These are phyloP conservation scores for Falco punctatus DNA, from an alignment of 2,113 vertebrate genomes.

Conservation along the genomic window DNA sequence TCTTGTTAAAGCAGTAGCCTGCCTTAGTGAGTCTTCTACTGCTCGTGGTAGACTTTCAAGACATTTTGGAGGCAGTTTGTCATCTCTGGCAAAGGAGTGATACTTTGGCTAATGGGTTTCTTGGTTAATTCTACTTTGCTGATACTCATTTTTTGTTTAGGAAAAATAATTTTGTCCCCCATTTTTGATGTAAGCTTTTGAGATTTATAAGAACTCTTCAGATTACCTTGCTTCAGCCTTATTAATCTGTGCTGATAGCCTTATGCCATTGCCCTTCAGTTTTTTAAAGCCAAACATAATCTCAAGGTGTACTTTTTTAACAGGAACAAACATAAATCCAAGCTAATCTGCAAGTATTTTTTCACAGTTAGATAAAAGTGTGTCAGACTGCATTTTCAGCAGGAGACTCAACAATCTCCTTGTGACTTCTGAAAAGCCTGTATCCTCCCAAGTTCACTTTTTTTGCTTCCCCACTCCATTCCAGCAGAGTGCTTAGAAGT, in stretches of 20 bases:
- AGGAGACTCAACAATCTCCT: background rate
- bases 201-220: background rate
- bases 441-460: background rate
- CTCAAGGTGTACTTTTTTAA: constrained; percentile 34
- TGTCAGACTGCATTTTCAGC: background rate
- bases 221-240: constrained; percentile 1
- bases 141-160: background rate
- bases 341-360: constrained; percentile 25
- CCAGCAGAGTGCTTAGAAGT: background rate
- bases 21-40: background rate
- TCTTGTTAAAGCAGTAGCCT: background rate
- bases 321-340: constrained; percentile 47
- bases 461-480: background rate
- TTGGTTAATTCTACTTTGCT: background rate
- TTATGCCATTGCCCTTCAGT: constrained; percentile 29
- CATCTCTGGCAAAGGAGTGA: background rate
- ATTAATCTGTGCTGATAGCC: background rate
- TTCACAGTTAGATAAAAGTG: constrained; percentile 50
- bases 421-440: background rate
- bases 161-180: background rate
- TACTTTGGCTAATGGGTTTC: background rate
- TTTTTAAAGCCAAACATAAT: constrained; percentile 61
- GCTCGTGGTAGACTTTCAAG: background rate
- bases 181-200: background rate
- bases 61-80: background rate